These are phyloP conservation scores for Coenobita brevimanus DNA, from an alignment of 1,140 invertebrate species.

Conservation along the genomic window DNA sequence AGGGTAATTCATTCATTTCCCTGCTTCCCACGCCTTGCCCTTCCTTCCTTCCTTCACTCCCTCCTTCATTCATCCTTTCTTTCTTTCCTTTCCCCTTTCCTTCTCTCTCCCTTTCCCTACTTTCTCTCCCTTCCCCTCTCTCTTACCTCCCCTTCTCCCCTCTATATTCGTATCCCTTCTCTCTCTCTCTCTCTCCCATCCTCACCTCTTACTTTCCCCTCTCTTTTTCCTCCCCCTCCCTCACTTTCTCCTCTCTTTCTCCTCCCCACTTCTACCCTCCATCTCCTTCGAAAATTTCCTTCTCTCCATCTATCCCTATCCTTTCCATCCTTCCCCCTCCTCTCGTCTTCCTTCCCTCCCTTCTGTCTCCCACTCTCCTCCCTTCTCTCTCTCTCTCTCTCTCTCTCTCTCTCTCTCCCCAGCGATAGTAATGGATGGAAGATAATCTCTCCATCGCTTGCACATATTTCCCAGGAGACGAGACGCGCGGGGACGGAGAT, in stretches of 20 bases:
- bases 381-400: background rate
- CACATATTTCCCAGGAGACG: too few relatives aligned
- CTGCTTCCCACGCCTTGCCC: background rate
- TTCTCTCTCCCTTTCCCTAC: background rate
- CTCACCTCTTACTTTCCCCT: background rate
- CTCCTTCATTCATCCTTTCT: background rate
- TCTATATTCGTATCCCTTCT: background rate
- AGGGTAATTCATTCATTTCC: background rate
- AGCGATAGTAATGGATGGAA: too few relatives aligned
- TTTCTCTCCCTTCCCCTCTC: background rate
- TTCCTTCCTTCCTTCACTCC: background rate
- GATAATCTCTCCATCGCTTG: too few relatives aligned
- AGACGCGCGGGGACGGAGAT: too few relatives aligned
- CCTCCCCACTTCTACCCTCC: background rate
- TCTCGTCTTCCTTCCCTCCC: background rate
- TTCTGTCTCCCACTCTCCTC: background rate
- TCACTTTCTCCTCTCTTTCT: background rate
- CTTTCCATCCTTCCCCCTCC: background rate
- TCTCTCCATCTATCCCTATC: background rate
- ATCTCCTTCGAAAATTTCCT: background rate
- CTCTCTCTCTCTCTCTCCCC: background rate
- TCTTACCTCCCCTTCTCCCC: background rate
- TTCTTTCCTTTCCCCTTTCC: background rate
- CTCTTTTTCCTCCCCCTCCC: background rate
- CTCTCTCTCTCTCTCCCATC: background rate